Conservation (phyloP, 1,140 invertebrate genomes). For the Dendrolimus punctatus region DNA sequence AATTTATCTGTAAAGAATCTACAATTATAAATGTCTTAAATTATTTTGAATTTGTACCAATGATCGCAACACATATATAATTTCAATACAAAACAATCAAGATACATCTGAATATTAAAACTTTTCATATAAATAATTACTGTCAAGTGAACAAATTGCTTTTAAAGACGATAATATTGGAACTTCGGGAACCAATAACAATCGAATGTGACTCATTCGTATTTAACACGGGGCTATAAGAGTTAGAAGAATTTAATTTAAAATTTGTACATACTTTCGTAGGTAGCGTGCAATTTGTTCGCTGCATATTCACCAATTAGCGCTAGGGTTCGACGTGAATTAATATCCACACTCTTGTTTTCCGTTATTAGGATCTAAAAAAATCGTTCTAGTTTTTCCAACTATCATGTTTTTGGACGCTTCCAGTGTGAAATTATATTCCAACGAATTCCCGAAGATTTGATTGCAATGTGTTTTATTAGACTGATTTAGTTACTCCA, state of each 20-base stretch:
- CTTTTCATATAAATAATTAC: no score
- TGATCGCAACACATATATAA: no score
- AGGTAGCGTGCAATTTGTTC: conserved; percentile 32
- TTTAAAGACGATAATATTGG: not conserved
- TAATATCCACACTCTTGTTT: conserved; percentile 36
- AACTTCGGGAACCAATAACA: not conserved
- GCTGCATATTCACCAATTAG: conserved; percentile 60
- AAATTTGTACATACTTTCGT: conserved; percentile 42
- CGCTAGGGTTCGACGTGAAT: conserved; percentile 28
- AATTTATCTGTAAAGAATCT: no score
- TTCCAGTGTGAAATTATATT: conserved; percentile 18
- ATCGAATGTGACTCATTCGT: conserved; percentile 32
- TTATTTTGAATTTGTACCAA: no score
- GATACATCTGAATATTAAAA: no score
- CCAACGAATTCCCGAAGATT: conserved; percentile 15
- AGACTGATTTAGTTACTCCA: conserved; percentile 22
- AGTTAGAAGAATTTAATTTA: conserved; percentile 65
- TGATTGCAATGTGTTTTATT: conserved; percentile 13
- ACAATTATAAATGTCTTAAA: no score
- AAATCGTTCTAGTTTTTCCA: conserved; percentile 20
- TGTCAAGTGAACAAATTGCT: no score
- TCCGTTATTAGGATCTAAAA: conserved; percentile 36
- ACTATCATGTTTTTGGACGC: conserved; percentile 20
- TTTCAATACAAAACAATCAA: no score
- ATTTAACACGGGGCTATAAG: conserved; percentile 55